Evolutionary conservation across 2,888 invertebrate genomes (phyloP).

Genomic region (Andrena trimmerana): DNA sequence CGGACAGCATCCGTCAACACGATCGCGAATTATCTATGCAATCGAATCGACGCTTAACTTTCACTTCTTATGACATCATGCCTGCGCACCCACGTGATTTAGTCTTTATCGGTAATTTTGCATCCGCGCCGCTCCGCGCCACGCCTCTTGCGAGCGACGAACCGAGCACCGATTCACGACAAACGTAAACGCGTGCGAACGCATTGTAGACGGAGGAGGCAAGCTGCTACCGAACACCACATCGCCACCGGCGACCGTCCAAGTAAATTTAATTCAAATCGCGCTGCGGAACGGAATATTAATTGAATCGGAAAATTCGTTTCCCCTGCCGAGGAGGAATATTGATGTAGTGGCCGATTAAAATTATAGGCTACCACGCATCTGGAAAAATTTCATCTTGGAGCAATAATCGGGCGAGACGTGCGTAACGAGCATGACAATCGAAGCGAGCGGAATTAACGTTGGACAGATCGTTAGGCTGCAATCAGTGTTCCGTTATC

Average conservation of each 20-base stretch:
- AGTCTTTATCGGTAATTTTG: constrained; percentile 45
- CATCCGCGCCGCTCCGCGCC: no score
- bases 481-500: constrained; percentile 8
- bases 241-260: constrained; percentile 30
- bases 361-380: constrained; percentile 39
- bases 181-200: constrained; percentile 34
- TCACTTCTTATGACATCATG: not conserved
- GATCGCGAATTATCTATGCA: not conserved
- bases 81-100: no score
- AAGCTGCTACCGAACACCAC: constrained; percentile 33
- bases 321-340: constrained; percentile 45
- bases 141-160: constrained; percentile 1
- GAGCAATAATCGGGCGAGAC: constrained; percentile 6
- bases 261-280: constrained; percentile 68
- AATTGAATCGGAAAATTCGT: constrained; percentile 64
- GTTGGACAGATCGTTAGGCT: constrained; percentile 24
- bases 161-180: constrained; percentile 44
- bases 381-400: constrained; percentile 18
- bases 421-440: constrained; percentile 13
- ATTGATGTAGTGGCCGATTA: constrained; percentile 55
- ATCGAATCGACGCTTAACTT: not conserved
- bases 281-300: constrained; percentile 61
- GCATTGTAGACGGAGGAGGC: no score
- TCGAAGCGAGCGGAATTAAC: constrained; percentile 30
- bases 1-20: not conserved